Evolutionary conservation across 2,888 invertebrate genomes (phyloP).

Genomic region (Rhimphoctona megacephalus): DNA sequence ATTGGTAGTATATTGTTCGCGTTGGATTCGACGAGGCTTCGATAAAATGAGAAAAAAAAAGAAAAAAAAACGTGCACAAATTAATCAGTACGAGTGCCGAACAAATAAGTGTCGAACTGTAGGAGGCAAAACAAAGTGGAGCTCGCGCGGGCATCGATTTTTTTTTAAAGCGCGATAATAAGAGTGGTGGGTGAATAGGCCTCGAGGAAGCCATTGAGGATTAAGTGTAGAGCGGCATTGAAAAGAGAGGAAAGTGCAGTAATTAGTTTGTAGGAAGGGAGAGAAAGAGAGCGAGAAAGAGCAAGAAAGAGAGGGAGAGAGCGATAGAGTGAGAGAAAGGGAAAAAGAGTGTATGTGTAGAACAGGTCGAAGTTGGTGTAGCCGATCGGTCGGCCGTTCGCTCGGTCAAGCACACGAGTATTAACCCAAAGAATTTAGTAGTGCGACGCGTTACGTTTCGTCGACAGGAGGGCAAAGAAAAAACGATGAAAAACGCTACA

Average conservation of each 20-base stretch:
- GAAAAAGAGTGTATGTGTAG: constrained; percentile 50
- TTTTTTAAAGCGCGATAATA: constrained; percentile 44
- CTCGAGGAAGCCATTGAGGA: constrained; percentile 49
- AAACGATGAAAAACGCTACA: constrained; percentile 2
- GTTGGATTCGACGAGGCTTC: background rate
- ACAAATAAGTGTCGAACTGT: constrained; percentile 16
- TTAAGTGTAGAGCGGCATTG: constrained; percentile 57
- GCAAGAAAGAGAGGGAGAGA: constrained; percentile 49
- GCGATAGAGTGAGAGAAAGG: constrained; percentile 43
- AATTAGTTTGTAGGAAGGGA: constrained; percentile 61
- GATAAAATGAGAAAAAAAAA: background rate
- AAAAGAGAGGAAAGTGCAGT: constrained; percentile 64
- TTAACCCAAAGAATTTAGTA: constrained; percentile 69
- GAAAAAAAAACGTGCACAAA: background rate
- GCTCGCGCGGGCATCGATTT: constrained; percentile 43
- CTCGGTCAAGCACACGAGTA: constrained; percentile 68
- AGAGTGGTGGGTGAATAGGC: constrained; percentile 51
- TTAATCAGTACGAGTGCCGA: constrained; percentile 25
- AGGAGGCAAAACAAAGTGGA: constrained; percentile 38
- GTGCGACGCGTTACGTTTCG: constrained; percentile 61
- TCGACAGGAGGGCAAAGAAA: constrained; percentile 48
- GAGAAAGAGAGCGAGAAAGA: constrained; percentile 53
- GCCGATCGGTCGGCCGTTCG: constrained; percentile 59
- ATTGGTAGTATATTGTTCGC: background rate
- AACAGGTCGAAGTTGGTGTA: constrained; percentile 55